These are phyloP conservation scores for Melanotaenia trifasciata DNA, from an alignment of 2,797 vertebrate species.

Conservation along the genomic window DNA sequence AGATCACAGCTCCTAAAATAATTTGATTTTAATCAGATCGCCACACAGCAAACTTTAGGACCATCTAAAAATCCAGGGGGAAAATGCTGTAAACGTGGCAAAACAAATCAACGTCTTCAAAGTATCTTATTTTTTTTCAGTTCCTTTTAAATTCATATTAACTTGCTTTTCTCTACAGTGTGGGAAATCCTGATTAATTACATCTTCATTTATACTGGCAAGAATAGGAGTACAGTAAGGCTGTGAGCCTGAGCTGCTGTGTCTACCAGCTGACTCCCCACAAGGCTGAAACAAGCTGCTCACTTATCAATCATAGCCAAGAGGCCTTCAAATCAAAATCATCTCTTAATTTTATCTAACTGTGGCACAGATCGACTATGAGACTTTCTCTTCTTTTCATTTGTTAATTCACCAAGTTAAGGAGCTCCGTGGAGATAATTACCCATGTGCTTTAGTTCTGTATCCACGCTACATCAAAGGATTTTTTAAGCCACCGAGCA, in stretches of 20 bases:
- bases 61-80: neutral
- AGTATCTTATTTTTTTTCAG: neutral
- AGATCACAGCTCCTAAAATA: neutral
- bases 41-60: neutral
- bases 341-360: conserved; percentile 8
- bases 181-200: conserved; percentile 2
- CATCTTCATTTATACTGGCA: conserved; percentile 19
- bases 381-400: conserved; percentile 32
- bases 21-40: neutral
- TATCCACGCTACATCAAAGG: conserved; percentile 59
- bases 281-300: conserved; percentile 31
- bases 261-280: conserved; percentile 38
- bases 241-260: conserved; percentile 9
- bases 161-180: conserved; percentile 7
- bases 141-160: neutral
- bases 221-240: neutral
- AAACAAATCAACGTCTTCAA: neutral
- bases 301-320: conserved; percentile 45
- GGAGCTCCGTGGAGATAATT: conserved; percentile 60
- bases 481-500: conserved; percentile 54
- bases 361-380: conserved; percentile 4
- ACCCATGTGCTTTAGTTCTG: conserved; percentile 55
- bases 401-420: conserved; percentile 39
- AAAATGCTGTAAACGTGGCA: neutral
- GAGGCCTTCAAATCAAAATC: conserved; percentile 38